Percentiles rank a stretch among this genome's conserved stretches.
Evolutionary conservation across 2,113 vertebrate genomes (phyloP).

Genomic region (Dicerorhinus sumatrensis): DNA sequence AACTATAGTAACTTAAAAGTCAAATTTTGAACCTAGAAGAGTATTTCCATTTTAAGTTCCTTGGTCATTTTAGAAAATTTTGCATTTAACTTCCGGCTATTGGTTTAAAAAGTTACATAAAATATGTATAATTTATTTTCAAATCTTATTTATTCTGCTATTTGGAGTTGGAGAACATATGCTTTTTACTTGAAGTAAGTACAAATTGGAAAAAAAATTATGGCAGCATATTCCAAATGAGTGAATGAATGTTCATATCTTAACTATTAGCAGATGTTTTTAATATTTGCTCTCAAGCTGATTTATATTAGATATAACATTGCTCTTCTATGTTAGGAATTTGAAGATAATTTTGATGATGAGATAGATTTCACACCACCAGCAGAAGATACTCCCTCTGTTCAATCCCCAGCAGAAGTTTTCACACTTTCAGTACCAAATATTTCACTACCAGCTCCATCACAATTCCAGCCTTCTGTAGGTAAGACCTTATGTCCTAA

Average conservation of each 20-base stretch:
- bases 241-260: neutral
- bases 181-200: slow-evolving; percentile 1
- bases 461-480: slow-evolving; percentile 92
- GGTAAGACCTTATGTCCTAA: slow-evolving; percentile 85
- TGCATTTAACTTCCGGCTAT: slow-evolving; percentile 24
- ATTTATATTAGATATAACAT: neutral
- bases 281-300: neutral
- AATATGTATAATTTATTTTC: neutral
- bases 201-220: neutral
- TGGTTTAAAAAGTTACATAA: neutral
- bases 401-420: slow-evolving; percentile 96
- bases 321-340: slow-evolving; percentile 89
- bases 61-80: slow-evolving; percentile 15
- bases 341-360: slow-evolving; percentile 99
- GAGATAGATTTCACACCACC: slow-evolving; percentile 99
- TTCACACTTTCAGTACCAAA: slow-evolving; percentile 96
- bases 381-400: slow-evolving; percentile 97
- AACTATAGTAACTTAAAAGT: neutral
- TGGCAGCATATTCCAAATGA: neutral
- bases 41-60: slow-evolving; percentile 21
- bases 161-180: neutral
- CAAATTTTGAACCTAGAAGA: neutral
- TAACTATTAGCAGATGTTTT: neutral
- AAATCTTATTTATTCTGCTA: neutral
- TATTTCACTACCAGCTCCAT: slow-evolving; percentile 92